Percentiles rank a stretch among this genome's conserved stretches.
Conservation (phyloP, 2,113 vertebrate genomes). For the Turdus rufiventris region DNA sequence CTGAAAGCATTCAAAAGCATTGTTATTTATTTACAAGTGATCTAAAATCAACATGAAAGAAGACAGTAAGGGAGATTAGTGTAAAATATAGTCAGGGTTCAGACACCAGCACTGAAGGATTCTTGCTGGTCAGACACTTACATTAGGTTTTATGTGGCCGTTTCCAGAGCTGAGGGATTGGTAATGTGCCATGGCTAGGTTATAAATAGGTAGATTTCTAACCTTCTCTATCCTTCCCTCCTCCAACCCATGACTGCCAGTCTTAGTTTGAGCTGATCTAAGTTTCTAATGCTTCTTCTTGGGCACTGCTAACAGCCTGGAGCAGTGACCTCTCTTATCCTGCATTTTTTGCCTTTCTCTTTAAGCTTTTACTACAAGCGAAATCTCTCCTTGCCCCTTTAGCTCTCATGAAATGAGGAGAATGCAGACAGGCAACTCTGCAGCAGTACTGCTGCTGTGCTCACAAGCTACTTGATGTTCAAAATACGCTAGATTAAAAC, state of each 20-base stretch:
- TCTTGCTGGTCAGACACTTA: neutral
- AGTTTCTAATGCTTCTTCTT: neutral
- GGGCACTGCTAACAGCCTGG: neutral
- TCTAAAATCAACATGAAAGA: neutral
- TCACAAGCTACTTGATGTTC: neutral
- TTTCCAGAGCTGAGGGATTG: neutral
- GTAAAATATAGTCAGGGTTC: neutral
- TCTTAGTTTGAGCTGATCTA: neutral
- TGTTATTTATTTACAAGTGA: neutral
- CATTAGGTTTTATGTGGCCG: neutral
- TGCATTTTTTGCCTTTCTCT: neutral
- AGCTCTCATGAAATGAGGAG: neutral
- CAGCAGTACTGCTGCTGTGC: fast-evolving
- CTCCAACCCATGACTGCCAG: neutral
- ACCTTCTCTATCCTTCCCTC: neutral
- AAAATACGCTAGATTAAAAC: fast-evolving
- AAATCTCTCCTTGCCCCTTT: neutral
- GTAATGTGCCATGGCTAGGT: neutral
- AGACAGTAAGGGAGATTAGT: neutral
- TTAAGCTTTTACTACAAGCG: neutral
- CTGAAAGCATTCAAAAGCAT: neutral
- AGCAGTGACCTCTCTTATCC: neutral
- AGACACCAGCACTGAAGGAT: neutral
- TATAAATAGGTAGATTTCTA: neutral
- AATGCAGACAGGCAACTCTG: neutral